Percentiles rank a stretch among this genome's conserved stretches.
Evolutionary conservation across 2,888 invertebrate species (phyloP).

Genomic region (Bombylius discolor): DNA sequence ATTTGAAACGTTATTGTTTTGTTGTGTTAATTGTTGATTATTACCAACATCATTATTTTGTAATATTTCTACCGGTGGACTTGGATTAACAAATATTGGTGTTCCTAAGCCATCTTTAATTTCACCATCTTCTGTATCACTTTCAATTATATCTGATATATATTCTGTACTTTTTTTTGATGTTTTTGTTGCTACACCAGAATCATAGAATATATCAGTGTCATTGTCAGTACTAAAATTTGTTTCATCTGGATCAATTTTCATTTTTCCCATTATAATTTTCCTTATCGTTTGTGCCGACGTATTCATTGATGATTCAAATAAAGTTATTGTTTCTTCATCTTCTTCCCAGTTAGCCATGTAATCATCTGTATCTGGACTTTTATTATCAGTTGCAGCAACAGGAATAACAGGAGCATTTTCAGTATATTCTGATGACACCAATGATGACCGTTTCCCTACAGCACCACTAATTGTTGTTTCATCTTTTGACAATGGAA

Average conservation of each 20-base stretch:
- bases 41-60: background rate
- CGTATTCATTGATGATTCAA: background rate
- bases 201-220: background rate
- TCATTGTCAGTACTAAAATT: background rate
- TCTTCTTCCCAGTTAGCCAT: constrained; percentile 36
- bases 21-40: background rate
- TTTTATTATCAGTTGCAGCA: constrained; percentile 15
- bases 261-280: background rate
- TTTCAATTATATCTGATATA: background rate
- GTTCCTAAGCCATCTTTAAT: constrained; percentile 17
- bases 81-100: constrained; percentile 22
- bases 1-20: no score
- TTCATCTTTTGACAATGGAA: background rate
- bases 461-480: background rate
- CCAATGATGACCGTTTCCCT: no score
- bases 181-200: background rate
- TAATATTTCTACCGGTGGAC: constrained; percentile 17
- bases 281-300: constrained; percentile 19
- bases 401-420: background rate
- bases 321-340: constrained; percentile 13
- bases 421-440: no score
- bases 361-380: constrained; percentile 35
- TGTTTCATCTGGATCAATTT: constrained; percentile 1
- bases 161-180: no score
- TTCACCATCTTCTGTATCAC: background rate